Evolutionary conservation across 2,113 vertebrate species (phyloP), one percentile per base, ranked within the genome.

Genomic region (Zosterops hypoxanthus): DNA sequence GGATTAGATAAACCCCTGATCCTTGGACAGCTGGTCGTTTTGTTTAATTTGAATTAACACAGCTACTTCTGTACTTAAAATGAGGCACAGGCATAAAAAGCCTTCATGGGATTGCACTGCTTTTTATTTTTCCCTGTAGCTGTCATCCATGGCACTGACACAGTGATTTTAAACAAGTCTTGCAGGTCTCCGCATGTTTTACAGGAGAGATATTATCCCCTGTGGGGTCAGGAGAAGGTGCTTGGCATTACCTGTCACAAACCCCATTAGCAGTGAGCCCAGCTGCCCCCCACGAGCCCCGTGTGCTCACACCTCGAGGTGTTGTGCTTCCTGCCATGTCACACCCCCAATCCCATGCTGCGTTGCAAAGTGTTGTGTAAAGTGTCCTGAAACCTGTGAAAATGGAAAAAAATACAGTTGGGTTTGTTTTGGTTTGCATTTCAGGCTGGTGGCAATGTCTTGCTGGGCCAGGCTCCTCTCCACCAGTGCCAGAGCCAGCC

Each of bases 381-480:
- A 86, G 57, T 59, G 49, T 36, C 42, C 69, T 50, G 61, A 70
- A 95, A 78, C 55, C 80, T 71, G 64, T 10, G 56, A 84, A 82
- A 95, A 69, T 8, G 6, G 28, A 33, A 53, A 91, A 42, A 23
- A 60, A 3, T 8, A 1, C 10, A 5, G 24, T 31, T 78, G 9
- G 15, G 14, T 80, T 86, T 93, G 57, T 89, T 89, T 77, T 71
- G 26, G 59, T 88, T 88, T 88, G 57, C 26, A 1, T 96, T 97
- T 60, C 92, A 97, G 97, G 73, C 65, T 92, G 95, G 25, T 83
- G 88, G 86, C 69, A 4, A 97, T 97, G 96, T 77, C 90, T 86
- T 12, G 2, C n/a, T n/a, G 91, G 91, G n/a, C 68, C 0, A 2
- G 22, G 34, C 61, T 88, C 41, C 57, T 78, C 44, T 88, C 75